These are phyloP conservation scores for Lysandra coridon DNA, from an alignment of 2,888 invertebrate species.

Conservation along the genomic window DNA sequence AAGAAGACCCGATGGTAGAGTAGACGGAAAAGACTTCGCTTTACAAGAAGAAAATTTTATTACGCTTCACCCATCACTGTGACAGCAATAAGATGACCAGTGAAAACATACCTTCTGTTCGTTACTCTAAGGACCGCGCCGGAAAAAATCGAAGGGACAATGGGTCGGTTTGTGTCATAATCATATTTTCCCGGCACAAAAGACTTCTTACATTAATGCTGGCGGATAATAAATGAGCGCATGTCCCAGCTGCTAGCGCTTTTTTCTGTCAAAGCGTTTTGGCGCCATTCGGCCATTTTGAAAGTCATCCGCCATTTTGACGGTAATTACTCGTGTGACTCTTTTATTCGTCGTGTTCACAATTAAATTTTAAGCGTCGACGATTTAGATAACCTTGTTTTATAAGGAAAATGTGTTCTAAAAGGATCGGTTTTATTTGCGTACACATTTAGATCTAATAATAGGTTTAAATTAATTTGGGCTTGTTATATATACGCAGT, in stretches of 20 bases:
- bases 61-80: neutral
- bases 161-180: constrained; percentile 69
- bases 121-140: neutral
- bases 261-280: constrained; percentile 43
- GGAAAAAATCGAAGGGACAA: constrained; percentile 73
- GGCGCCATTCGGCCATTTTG: constrained; percentile 39
- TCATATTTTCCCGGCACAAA: constrained; percentile 76
- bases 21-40: no score
- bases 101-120: neutral
- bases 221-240: constrained; percentile 68
- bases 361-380: constrained; percentile 19
- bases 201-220: constrained; percentile 74
- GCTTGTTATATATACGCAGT: no score
- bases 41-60: no score
- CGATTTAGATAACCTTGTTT: neutral
- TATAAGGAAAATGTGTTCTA: neutral
- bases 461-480: no score
- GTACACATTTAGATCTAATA: neutral
- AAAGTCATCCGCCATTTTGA: constrained; percentile 39
- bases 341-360: constrained; percentile 20
- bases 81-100: neutral
- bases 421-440: neutral
- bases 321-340: constrained; percentile 37
- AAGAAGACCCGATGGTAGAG: no score
- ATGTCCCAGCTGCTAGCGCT: constrained; percentile 51